Percentiles rank a stretch among this genome's conserved stretches.
phyloP scores from a whole-genome alignment of 2,797 vertebrate genomes.

The Cossypha niveicapilla region DNA sequence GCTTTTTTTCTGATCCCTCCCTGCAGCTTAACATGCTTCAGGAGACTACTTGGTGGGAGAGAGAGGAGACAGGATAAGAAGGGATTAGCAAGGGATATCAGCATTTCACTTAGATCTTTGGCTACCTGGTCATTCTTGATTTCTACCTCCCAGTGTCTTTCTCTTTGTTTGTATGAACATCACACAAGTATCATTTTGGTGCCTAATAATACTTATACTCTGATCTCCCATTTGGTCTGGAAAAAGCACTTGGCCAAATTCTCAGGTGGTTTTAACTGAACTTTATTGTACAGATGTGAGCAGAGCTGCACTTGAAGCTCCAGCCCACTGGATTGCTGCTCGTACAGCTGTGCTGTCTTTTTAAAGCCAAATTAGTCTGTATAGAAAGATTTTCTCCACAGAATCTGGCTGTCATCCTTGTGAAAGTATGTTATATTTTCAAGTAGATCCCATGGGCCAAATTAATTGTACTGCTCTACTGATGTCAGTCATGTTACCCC shows the following conservation, averaged over 20 bases:
- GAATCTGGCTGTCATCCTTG: constrained; percentile 30
- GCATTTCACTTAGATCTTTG: constrained; percentile 3
- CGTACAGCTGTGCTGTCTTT: constrained; percentile 19
- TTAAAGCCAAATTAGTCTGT: background rate
- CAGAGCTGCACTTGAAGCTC: background rate
- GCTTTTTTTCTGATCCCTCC: background rate
- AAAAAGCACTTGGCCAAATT: background rate
- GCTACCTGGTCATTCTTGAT: background rate
- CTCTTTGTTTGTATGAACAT: background rate
- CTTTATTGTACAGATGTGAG: background rate
- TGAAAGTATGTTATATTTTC: constrained; percentile 47
- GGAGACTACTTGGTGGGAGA: background rate
- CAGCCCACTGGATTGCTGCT: background rate
- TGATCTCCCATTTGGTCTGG: background rate
- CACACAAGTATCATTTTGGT: background rate
- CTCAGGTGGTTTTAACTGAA: background rate
- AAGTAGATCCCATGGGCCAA: constrained; percentile 44
- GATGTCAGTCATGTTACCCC: constrained; percentile 46
- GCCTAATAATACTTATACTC: background rate
- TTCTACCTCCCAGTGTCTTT: background rate
- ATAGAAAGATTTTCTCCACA: constrained; percentile 36
- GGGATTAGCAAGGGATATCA: constrained; percentile 37
- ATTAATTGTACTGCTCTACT: constrained; percentile 29
- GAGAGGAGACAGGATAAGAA: background rate
- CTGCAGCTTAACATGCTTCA: background rate